Evolutionary conservation across 2,113 vertebrate species (phyloP).

Genomic region (Aspiorhynchus laticeps): DNA sequence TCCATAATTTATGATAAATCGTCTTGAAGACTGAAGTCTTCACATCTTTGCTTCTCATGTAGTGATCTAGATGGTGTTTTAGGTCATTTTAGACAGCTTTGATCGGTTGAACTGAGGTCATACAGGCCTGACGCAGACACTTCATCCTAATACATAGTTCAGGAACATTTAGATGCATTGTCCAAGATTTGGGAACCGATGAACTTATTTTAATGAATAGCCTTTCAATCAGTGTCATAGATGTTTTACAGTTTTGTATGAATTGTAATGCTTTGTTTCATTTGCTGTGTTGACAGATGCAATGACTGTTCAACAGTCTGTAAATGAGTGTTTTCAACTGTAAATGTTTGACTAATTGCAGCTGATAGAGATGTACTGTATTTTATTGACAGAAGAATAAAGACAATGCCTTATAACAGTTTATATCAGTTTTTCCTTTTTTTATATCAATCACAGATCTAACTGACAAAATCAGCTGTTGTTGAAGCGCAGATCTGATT

Average conservation of each 20-base stretch:
- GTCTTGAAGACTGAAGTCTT: neutral
- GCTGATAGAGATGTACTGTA: conserved; percentile 41
- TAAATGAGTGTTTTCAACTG: conserved; percentile 44
- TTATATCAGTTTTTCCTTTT: neutral
- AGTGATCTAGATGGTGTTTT: neutral
- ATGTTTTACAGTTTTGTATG: neutral
- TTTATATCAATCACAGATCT: neutral
- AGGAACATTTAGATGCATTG: neutral
- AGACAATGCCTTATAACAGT: neutral
- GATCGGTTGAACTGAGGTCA: neutral
- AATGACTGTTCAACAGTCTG: conserved; percentile 19
- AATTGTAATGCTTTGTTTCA: neutral
- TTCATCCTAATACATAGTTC: neutral
- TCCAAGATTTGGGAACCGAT: neutral
- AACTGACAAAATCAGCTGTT: neutral
- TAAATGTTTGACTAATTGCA: conserved; percentile 64
- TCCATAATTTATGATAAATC: conserved; percentile 4
- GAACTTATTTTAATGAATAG: neutral
- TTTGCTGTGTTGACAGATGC: conserved; percentile 25
- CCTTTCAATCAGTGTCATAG: neutral
- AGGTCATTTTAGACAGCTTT: neutral
- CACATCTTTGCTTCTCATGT: neutral
- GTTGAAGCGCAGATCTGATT: neutral
- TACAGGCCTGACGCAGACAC: neutral
- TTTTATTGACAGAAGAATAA: conserved; percentile 26